phyloP scores from a whole-genome alignment of 2,797 vertebrate genomes.

The Alfaro cultratus region DNA sequence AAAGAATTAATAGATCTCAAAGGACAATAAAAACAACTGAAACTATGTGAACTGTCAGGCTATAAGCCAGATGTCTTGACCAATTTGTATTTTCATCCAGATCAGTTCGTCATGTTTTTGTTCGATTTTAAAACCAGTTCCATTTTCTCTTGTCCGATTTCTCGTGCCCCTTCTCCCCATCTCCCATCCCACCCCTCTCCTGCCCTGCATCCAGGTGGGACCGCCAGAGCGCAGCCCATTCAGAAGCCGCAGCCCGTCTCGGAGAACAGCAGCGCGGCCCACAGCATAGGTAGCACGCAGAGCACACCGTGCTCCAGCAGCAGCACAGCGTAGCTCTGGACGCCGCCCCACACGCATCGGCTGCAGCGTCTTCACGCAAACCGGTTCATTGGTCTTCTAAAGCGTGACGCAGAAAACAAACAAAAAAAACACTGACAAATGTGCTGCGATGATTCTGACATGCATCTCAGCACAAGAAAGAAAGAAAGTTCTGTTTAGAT shows the following conservation, averaged over 20 bases:
- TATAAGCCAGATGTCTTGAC: background rate
- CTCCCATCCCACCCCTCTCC: slow-evolving; percentile 17
- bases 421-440: slow-evolving; percentile 58
- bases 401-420: slow-evolving; percentile 25
- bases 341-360: background rate
- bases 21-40: background rate
- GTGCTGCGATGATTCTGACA: slow-evolving; percentile 44
- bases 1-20: background rate
- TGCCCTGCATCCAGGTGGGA: slow-evolving; percentile 79
- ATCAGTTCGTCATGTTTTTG: slow-evolving; percentile 18
- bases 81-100: slow-evolving; percentile 25
- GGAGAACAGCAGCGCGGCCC: slow-evolving; percentile 94
- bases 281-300: slow-evolving; percentile 96
- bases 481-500: slow-evolving; percentile 39
- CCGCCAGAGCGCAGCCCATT: slow-evolving; percentile 81
- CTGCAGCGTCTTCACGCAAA: slow-evolving; percentile 44
- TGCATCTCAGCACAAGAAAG: slow-evolving; percentile 35
- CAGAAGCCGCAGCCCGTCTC: slow-evolving; percentile 86
- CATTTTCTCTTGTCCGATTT: slow-evolving; percentile 2
- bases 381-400: slow-evolving; percentile 51
- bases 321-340: slow-evolving; percentile 86
- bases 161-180: background rate
- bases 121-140: slow-evolving; percentile 10
- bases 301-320: slow-evolving; percentile 97
- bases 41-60: background rate